phyloP scores from a whole-genome alignment of 2,113 vertebrate species.

The Aplodontia rufa region DNA sequence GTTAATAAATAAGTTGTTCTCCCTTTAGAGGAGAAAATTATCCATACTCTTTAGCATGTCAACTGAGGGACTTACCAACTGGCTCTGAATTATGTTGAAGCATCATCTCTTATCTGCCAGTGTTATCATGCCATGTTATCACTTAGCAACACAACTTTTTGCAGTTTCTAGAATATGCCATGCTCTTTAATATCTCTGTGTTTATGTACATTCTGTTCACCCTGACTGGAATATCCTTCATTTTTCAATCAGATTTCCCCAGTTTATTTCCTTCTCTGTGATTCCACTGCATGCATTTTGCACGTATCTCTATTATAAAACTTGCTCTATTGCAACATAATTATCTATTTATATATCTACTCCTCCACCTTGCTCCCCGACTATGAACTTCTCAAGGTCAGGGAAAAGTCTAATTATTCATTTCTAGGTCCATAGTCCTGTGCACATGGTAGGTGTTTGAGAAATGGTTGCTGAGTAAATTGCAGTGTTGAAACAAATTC shows the following conservation, averaged over 20 bases:
- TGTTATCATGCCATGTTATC: not conserved
- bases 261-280: constrained; percentile 14
- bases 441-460: not conserved
- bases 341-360: constrained; percentile 12
- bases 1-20: constrained; percentile 29
- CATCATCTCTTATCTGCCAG: not conserved
- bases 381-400: constrained; percentile 40
- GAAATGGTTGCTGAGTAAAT: constrained; percentile 17
- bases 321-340: not conserved
- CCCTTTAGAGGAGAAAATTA: not conserved
- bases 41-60: not conserved
- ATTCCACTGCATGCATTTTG: not conserved
- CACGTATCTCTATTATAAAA: constrained; percentile 7
- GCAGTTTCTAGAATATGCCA: constrained; percentile 16
- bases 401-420: not conserved
- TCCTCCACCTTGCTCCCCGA: not conserved
- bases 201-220: not conserved
- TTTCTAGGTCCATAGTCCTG: not conserved
- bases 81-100: not conserved
- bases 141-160: constrained; percentile 27
- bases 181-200: not conserved
- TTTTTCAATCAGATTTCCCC: not conserved
- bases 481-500: not conserved
- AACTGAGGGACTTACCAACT: constrained; percentile 25
- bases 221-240: not conserved